Evolutionary conservation across 2,797 vertebrate species (phyloP).

Genomic region (Pygocentrus nattereri): DNA sequence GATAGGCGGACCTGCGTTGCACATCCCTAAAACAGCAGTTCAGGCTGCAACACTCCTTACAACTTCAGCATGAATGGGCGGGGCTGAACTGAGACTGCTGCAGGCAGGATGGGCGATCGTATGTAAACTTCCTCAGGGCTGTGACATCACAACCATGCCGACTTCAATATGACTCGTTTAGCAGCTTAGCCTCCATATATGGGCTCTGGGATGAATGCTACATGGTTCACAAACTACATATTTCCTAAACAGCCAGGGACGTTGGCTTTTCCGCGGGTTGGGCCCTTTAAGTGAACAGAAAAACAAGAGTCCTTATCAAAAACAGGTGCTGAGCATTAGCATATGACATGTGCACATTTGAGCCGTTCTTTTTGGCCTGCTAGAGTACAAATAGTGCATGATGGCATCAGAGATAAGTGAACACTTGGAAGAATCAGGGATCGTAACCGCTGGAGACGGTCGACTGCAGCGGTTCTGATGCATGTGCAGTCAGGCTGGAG

Average conservation of each 20-base stretch:
- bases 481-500: conserved; percentile 15
- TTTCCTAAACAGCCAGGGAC: background rate
- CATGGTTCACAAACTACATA: background rate
- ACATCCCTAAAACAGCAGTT: background rate
- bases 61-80: background rate
- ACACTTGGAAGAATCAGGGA: conserved; percentile 49
- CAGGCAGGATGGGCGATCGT: background rate
- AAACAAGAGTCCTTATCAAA: background rate
- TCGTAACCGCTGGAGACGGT: conserved; percentile 40
- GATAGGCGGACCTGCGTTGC: background rate
- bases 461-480: conserved; percentile 11
- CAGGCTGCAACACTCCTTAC: background rate
- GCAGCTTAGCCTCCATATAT: background rate
- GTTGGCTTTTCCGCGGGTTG: background rate
- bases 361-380: background rate
- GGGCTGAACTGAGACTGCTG: no score
- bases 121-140: background rate
- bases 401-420: conserved; percentile 10
- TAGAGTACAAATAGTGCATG: background rate
- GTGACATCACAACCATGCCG: background rate
- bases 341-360: background rate
- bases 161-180: background rate
- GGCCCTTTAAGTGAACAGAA: background rate
- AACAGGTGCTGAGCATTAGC: background rate
- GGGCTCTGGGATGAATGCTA: no score